Conservation (phyloP, 2,797 vertebrate species). For the Apogon hyalosoma region DNA sequence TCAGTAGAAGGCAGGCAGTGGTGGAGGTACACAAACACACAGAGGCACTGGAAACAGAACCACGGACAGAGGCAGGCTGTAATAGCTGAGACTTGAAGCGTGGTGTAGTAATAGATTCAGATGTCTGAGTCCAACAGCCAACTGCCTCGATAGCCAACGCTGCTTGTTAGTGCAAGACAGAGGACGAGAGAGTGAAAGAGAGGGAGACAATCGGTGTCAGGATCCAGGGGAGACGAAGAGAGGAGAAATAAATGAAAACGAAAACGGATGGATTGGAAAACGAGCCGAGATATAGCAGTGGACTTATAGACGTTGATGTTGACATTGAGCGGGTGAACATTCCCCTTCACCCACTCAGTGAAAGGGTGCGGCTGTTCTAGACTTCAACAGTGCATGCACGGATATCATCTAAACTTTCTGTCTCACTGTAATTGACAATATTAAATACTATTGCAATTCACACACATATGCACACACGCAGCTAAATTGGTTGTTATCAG, state of each 20-base stretch:
- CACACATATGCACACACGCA: constrained; percentile 45
- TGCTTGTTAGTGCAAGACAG: constrained; percentile 58
- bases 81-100: constrained; percentile 36
- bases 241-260: constrained; percentile 25
- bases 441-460: constrained; percentile 40
- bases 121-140: constrained; percentile 38
- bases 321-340: constrained; percentile 21
- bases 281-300: neutral
- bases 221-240: constrained; percentile 20
- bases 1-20: neutral
- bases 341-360: constrained; percentile 6
- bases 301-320: constrained; percentile 26
- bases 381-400: neutral
- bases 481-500: constrained; percentile 74
- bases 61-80: constrained; percentile 10
- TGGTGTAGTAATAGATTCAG: constrained; percentile 50
- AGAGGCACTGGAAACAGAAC: constrained; percentile 24
- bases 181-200: constrained; percentile 6
- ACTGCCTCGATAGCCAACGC: constrained; percentile 33
- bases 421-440: constrained; percentile 24
- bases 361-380: no score
- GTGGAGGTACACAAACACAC: constrained; percentile 15
- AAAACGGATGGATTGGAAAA: constrained; percentile 13
- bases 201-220: constrained; percentile 9
- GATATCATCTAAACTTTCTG: constrained; percentile 7